These are phyloP conservation scores for Procambarus clarkii DNA, from an alignment of 1,140 invertebrate genomes.

Conservation along the genomic window DNA sequence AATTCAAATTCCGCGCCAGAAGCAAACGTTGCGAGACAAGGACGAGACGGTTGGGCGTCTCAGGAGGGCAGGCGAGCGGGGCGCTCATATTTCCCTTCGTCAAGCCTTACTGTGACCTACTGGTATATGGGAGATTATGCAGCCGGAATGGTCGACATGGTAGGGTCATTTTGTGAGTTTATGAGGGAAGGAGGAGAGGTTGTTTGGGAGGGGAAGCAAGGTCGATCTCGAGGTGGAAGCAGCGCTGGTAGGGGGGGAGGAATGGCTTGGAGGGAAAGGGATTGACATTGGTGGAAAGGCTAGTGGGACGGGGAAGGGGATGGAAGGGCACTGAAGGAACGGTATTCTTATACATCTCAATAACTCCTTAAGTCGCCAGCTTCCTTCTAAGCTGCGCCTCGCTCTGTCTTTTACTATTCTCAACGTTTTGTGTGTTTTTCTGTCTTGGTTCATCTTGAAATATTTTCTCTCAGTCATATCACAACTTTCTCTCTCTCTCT, in stretches of 20 bases:
- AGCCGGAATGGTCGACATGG: neutral
- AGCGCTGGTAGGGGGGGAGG: neutral
- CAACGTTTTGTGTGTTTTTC: too few relatives aligned
- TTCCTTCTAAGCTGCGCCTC: too few relatives aligned
- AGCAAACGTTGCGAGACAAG: slow-evolving; percentile 41
- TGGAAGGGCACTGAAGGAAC: neutral
- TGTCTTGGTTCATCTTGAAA: too few relatives aligned
- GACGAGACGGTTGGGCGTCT: slow-evolving; percentile 11
- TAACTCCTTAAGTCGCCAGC: too few relatives aligned
- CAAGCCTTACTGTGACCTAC: neutral
- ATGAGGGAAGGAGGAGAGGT: slow-evolving; percentile 15
- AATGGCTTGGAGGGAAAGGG: neutral
- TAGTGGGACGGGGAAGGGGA: neutral
- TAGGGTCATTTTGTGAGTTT: slow-evolving; percentile 39
- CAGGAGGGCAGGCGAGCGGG: neutral
- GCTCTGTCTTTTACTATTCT: too few relatives aligned
- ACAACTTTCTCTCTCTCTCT: too few relatives aligned
- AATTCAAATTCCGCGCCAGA: slow-evolving; percentile 43
- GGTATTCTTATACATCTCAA: neutral
- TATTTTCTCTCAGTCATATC: too few relatives aligned
- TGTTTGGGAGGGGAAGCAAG: neutral
- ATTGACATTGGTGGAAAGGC: neutral
- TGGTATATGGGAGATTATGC: slow-evolving; percentile 19
- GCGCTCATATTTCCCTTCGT: neutral
- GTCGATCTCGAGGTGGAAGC: neutral